Evolutionary conservation across 2,113 vertebrate species (phyloP).

Genomic region (Oryzias celebensis): DNA sequence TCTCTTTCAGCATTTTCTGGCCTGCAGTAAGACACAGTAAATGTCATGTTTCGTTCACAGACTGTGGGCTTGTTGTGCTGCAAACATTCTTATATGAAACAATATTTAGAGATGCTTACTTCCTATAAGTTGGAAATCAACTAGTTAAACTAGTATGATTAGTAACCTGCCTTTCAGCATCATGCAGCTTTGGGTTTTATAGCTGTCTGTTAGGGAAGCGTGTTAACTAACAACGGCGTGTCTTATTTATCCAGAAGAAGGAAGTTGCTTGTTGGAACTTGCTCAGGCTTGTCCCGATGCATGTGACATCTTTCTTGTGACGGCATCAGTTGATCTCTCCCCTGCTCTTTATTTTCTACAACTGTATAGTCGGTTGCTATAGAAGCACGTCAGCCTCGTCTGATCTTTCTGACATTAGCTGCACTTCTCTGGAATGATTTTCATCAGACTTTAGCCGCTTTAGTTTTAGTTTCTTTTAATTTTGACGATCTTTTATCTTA

Average conservation of each 20-base stretch:
- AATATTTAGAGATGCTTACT: slow-evolving; percentile 18
- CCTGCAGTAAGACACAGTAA: background rate
- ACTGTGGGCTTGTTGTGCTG: slow-evolving; percentile 4
- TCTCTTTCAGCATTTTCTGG: slow-evolving; percentile 17
- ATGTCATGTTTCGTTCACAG: background rate
- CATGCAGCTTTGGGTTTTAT: slow-evolving; percentile 14
- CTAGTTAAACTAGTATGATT: slow-evolving; percentile 4
- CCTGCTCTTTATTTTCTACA: background rate
- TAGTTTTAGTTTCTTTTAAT: too few relatives aligned
- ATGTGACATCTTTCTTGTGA: slow-evolving; percentile 50
- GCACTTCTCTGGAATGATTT: background rate
- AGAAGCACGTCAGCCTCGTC: background rate
- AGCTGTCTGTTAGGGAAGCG: background rate
- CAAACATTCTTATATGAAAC: slow-evolving; percentile 30
- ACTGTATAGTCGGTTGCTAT: background rate
- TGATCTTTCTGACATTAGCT: background rate
- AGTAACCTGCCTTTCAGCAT: slow-evolving; percentile 18
- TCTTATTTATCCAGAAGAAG: slow-evolving; percentile 44
- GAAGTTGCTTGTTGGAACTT: slow-evolving; percentile 51
- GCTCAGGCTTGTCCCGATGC: slow-evolving; percentile 63
- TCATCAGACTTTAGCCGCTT: background rate
- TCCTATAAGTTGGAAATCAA: background rate
- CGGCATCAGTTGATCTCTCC: background rate
- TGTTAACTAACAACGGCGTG: slow-evolving; percentile 12
- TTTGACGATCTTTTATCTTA: too few relatives aligned